Percentiles rank a stretch among this genome's conserved stretches.
Evolutionary conservation across 2,888 invertebrate species (phyloP).

Genomic region (Latheticus oryzae): DNA sequence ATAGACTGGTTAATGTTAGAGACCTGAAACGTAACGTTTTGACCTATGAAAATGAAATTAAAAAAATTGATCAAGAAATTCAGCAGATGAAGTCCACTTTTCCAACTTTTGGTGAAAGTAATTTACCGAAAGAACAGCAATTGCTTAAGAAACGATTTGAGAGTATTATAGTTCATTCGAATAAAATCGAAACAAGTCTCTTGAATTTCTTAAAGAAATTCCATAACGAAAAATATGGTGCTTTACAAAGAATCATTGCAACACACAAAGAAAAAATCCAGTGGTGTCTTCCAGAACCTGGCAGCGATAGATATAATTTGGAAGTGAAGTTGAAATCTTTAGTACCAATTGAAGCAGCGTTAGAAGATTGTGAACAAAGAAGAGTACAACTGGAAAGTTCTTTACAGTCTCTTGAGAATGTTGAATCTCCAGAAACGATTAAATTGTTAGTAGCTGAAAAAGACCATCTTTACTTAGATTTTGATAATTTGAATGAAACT

Average conservation of each 20-base stretch:
- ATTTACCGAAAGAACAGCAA: constrained; percentile 83
- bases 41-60: constrained; percentile 75
- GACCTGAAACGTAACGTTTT: constrained; percentile 78
- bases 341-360: constrained; percentile 78
- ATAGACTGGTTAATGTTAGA: constrained; percentile 81
- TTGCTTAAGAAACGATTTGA: constrained; percentile 87
- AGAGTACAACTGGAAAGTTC: constrained; percentile 78
- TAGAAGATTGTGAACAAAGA: constrained; percentile 77
- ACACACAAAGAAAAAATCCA: constrained; percentile 88
- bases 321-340: constrained; percentile 90
- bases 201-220: constrained; percentile 87
- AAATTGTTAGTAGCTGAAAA: constrained; percentile 77
- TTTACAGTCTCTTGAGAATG: constrained; percentile 76
- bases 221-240: constrained; percentile 85
- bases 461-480: constrained; percentile 76
- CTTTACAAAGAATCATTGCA: constrained; percentile 82
- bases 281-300: constrained; percentile 91
- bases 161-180: constrained; percentile 80
- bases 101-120: constrained; percentile 82
- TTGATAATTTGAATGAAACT: constrained; percentile 76
- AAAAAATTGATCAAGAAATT: constrained; percentile 76
- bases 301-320: constrained; percentile 91
- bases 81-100: constrained; percentile 78
- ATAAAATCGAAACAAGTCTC: constrained; percentile 84
- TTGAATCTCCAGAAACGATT: constrained; percentile 79